Conservation (phyloP, 2,888 invertebrate species). For the Lagria hirta region DNA sequence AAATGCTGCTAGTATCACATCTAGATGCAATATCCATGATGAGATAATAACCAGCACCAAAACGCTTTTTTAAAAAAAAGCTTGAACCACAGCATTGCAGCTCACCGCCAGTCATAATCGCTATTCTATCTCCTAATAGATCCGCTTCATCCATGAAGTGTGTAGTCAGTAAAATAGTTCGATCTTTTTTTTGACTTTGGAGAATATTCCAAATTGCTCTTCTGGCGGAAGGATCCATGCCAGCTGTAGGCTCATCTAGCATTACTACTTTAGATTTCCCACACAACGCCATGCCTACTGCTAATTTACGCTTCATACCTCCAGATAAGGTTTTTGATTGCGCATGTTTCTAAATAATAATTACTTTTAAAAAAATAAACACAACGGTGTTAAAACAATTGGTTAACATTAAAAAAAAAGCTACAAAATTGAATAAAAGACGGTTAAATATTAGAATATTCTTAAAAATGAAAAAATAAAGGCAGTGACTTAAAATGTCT, state of each 20-base stretch:
- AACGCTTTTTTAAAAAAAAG: slow-evolving; percentile 73
- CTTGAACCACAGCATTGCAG: slow-evolving; percentile 76
- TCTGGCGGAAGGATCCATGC: slow-evolving; percentile 79
- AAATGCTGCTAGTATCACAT: slow-evolving; percentile 54
- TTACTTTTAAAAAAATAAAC: too few relatives aligned
- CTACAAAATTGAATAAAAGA: too few relatives aligned
- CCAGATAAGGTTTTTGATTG: slow-evolving; percentile 63
- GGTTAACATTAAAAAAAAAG: too few relatives aligned
- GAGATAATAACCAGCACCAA: slow-evolving; percentile 77
- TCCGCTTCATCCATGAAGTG: slow-evolving; percentile 89
- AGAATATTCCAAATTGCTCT: slow-evolving; percentile 76
- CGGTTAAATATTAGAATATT: too few relatives aligned
- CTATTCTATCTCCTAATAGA: slow-evolving; percentile 76
- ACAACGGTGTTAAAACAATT: too few relatives aligned
- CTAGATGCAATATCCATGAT: slow-evolving; percentile 60
- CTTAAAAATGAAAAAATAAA: too few relatives aligned
- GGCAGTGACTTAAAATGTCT: too few relatives aligned
- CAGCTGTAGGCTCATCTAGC: slow-evolving; percentile 74
- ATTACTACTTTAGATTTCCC: slow-evolving; percentile 68
- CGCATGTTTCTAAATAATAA: slow-evolving; percentile 45
- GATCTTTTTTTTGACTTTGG: slow-evolving; percentile 65
- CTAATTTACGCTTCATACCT: slow-evolving; percentile 71
- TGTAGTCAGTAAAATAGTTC: slow-evolving; percentile 77
- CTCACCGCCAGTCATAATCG: slow-evolving; percentile 76
- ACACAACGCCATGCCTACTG: slow-evolving; percentile 69